Evolutionary conservation across 2,797 vertebrate genomes (phyloP).

Genomic region (Alectoris magna): DNA sequence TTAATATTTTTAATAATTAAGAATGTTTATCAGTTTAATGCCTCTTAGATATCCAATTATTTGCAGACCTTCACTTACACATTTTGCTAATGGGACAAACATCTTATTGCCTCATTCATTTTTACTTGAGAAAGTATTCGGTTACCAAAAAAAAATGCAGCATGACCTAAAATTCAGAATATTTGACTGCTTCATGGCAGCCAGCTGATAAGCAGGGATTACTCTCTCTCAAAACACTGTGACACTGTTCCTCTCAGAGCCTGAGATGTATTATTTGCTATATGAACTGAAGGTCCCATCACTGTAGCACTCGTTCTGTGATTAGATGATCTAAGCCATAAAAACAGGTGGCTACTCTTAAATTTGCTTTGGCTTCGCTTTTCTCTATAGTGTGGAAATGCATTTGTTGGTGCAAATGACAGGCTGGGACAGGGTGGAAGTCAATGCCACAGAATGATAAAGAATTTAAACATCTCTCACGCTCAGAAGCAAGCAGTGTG

Average conservation of each 20-base stretch:
- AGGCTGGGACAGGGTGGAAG: not conserved
- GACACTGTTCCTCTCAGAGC: not conserved
- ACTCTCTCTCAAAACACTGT: not conserved
- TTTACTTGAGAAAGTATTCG: conserved; percentile 5
- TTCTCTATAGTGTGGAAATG: not conserved
- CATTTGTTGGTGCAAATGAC: not conserved
- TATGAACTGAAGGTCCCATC: not conserved
- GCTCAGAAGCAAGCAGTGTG: not conserved
- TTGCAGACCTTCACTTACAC: conserved; percentile 30
- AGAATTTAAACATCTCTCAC: not conserved
- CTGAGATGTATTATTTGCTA: not conserved
- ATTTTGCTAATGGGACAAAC: conserved; percentile 37
- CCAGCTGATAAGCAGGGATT: not conserved
- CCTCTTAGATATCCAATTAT: conserved; percentile 41
- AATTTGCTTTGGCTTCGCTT: conserved; percentile 23
- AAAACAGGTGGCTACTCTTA: conserved; percentile 26
- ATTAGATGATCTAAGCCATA: not conserved
- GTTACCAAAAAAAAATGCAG: conserved; percentile 26
- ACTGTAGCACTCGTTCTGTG: conserved; percentile 1
- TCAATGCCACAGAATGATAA: not conserved
- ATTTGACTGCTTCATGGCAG: not conserved
- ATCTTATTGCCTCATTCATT: not conserved
- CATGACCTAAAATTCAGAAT: conserved; percentile 9
- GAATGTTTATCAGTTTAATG: conserved; percentile 38
- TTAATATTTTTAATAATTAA: conserved; percentile 57